phyloP scores from a whole-genome alignment of 2,113 vertebrate species.

The Triplophysa tibetana region DNA sequence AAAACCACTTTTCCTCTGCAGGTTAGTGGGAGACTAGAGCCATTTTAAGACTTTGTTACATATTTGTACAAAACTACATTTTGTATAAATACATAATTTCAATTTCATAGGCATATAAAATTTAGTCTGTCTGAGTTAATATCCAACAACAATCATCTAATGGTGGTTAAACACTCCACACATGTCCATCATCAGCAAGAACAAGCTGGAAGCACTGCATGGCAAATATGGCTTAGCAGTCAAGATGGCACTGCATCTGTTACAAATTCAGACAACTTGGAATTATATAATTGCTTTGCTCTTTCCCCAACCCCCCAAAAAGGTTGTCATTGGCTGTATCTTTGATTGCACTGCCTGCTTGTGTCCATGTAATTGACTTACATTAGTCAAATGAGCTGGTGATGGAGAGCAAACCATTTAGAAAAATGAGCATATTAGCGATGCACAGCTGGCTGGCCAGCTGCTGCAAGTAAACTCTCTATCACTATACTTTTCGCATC shows the following conservation, averaged over 20 bases:
- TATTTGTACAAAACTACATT: no score
- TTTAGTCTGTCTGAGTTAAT: background rate
- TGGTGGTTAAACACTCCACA: slow-evolving; percentile 24
- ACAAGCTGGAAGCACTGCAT: slow-evolving; percentile 44
- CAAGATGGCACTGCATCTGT: slow-evolving; percentile 58
- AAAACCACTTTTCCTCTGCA: no score
- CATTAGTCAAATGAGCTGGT: slow-evolving; percentile 52
- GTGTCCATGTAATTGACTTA: slow-evolving; percentile 56
- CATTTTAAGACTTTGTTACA: no score
- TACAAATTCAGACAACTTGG: slow-evolving; percentile 38
- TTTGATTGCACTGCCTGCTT: slow-evolving; percentile 21
- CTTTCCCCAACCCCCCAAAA: background rate
- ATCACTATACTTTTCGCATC: slow-evolving; percentile 34
- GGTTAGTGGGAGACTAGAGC: no score
- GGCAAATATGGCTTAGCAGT: slow-evolving; percentile 39
- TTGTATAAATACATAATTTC: no score
- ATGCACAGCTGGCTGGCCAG: slow-evolving; percentile 57
- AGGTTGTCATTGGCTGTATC: slow-evolving; percentile 13
- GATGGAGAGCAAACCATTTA: slow-evolving; percentile 51
- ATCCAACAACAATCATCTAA: slow-evolving; percentile 21
- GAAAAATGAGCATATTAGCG: slow-evolving; percentile 59
- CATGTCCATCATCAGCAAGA: slow-evolving; percentile 34
- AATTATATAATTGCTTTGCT: slow-evolving; percentile 40
- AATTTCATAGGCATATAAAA: background rate
- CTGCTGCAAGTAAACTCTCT: slow-evolving; percentile 41